Percentiles rank a stretch among this genome's conserved stretches.
Evolutionary conservation across 2,888 invertebrate species (phyloP).

Genomic region (Cyclophora punctaria): DNA sequence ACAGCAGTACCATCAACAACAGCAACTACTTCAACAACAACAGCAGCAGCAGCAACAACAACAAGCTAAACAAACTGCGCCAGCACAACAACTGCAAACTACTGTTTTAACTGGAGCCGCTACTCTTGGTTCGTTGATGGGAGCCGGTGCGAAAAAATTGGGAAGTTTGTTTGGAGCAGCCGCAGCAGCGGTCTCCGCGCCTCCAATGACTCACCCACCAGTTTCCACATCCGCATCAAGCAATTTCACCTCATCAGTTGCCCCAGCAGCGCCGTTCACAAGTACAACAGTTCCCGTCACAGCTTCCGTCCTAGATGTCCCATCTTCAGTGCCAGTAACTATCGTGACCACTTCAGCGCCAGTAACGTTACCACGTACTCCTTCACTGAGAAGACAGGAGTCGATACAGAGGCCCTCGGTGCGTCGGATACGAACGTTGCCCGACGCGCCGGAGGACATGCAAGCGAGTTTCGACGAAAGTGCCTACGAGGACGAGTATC

Average conservation of each 20-base stretch:
- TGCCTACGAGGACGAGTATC: slow-evolving; percentile 72
- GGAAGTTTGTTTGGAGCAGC: slow-evolving; percentile 70
- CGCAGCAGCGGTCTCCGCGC: slow-evolving; percentile 59
- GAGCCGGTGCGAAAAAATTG: slow-evolving; percentile 67
- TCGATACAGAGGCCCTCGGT: slow-evolving; percentile 69
- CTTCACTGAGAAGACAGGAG: slow-evolving; percentile 64
- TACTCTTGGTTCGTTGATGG: slow-evolving; percentile 66
- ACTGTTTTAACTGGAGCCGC: slow-evolving; percentile 64
- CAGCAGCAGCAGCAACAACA: slow-evolving; percentile 50
- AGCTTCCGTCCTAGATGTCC: slow-evolving; percentile 61
- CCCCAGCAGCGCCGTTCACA: slow-evolving; percentile 49
- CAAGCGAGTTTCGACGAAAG: slow-evolving; percentile 66
- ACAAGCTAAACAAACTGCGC: slow-evolving; percentile 49
- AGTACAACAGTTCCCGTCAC: slow-evolving; percentile 45
- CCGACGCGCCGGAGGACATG: slow-evolving; percentile 66
- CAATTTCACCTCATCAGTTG: slow-evolving; percentile 39
- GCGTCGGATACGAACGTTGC: slow-evolving; percentile 63
- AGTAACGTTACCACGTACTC: slow-evolving; percentile 54
- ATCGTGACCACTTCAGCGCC: slow-evolving; percentile 51
- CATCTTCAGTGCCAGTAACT: slow-evolving; percentile 49
- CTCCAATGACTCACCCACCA: slow-evolving; percentile 39
- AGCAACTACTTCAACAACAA: slow-evolving; percentile 34
- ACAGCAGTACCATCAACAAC: slow-evolving; percentile 35
- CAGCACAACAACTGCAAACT: slow-evolving; percentile 58
- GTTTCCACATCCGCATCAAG: slow-evolving; percentile 29